Evolutionary conservation across 2,113 vertebrate species (phyloP).

Genomic region (Hippolais icterina): DNA sequence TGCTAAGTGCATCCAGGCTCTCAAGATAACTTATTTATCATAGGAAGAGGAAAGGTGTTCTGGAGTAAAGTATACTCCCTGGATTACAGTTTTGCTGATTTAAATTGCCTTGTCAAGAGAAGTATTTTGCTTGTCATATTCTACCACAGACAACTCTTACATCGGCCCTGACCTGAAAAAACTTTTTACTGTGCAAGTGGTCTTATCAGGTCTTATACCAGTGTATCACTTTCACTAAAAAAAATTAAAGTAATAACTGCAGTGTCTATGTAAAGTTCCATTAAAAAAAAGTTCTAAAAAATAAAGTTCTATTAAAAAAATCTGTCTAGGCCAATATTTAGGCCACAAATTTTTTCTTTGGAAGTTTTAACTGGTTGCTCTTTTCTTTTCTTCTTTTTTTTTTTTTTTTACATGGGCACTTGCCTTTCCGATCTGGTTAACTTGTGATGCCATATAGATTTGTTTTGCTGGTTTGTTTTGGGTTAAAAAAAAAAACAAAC

Average conservation of each 20-base stretch:
- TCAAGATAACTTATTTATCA: constrained; percentile 30
- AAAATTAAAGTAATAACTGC: neutral
- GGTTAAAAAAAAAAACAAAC: no score
- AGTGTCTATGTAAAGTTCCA: neutral
- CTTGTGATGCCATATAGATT: neutral
- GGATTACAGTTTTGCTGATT: neutral
- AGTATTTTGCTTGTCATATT: neutral
- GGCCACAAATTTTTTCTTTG: neutral
- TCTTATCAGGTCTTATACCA: neutral
- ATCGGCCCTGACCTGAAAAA: neutral
- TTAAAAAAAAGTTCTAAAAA: neutral
- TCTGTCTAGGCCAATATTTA: neutral
- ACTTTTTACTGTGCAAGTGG: neutral
- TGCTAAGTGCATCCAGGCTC: neutral
- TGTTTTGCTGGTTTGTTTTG: no score
- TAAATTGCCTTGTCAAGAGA: neutral
- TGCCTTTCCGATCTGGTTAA: neutral
- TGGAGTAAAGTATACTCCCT: neutral
- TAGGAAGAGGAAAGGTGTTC: neutral
- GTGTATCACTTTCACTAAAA: neutral
- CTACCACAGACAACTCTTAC: neutral
- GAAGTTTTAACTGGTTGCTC: neutral
- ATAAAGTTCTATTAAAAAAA: neutral
- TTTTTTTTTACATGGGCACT: neutral
- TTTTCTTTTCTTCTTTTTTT: no score